Percentiles rank a stretch among this genome's conserved stretches.
phyloP scores from a whole-genome alignment of 1,140 invertebrate genomes.

The Drosophila novamexicana region DNA sequence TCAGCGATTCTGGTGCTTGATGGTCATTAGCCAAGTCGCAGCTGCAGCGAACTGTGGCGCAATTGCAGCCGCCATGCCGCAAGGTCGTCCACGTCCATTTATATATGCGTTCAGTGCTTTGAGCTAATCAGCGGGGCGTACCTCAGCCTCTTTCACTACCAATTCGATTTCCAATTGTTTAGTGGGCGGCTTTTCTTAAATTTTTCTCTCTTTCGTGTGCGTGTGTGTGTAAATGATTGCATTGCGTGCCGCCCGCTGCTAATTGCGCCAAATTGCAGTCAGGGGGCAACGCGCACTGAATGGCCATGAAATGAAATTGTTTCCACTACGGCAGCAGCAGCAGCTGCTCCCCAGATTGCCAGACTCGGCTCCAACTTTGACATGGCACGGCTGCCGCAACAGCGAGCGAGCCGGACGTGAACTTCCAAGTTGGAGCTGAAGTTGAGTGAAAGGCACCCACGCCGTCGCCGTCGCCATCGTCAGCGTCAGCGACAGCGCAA shows the following conservation, averaged over 20 bases:
- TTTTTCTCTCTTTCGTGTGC: neutral
- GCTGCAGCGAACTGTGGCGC: constrained; percentile 44
- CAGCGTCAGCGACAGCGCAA: constrained; percentile 4
- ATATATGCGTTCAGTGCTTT: constrained; percentile 21
- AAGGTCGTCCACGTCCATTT: constrained; percentile 55
- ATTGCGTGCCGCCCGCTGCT: constrained; percentile 52
- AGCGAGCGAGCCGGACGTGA: constrained; percentile 34
- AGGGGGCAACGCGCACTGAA: constrained; percentile 50
- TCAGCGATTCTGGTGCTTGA: constrained; percentile 57
- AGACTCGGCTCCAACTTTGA: constrained; percentile 61
- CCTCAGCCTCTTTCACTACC: constrained; percentile 35
- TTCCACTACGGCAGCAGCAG: constrained; percentile 57
- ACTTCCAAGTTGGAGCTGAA: constrained; percentile 27
- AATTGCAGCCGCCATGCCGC: constrained; percentile 37
- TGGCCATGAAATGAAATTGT: constrained; percentile 78
- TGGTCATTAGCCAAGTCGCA: constrained; percentile 50
- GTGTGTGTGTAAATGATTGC: constrained; percentile 22
- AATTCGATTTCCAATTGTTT: constrained; percentile 14
- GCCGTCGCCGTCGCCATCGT: constrained; percentile 23
- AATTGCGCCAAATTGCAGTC: constrained; percentile 66
- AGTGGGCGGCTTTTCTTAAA: constrained; percentile 39
- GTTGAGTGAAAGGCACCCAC: constrained; percentile 76
- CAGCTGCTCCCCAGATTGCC: constrained; percentile 25
- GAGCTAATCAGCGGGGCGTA: constrained; percentile 33
- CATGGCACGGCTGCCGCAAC: constrained; percentile 49